Percentiles rank a stretch among this genome's conserved stretches.
These are phyloP conservation scores for Rhinopomastus cyanomelas DNA, from an alignment of 2,113 vertebrate species.

Conservation along the genomic window DNA sequence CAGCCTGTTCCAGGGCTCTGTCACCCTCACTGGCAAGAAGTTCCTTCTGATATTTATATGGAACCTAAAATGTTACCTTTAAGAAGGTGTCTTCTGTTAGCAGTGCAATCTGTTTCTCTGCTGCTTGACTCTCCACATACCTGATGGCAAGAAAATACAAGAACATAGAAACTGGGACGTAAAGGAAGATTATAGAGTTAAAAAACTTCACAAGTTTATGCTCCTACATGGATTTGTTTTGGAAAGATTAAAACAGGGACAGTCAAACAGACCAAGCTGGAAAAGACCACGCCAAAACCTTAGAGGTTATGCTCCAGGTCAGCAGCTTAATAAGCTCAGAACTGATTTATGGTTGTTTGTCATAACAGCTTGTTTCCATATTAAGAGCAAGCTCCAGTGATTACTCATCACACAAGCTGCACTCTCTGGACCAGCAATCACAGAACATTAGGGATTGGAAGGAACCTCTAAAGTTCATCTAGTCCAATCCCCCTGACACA, in stretches of 20 bases:
- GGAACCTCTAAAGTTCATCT: too few relatives aligned
- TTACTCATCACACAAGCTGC: neutral
- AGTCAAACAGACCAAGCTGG: neutral
- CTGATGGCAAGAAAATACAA: constrained; percentile 67
- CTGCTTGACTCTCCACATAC: constrained; percentile 84
- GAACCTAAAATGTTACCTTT: constrained; percentile 87
- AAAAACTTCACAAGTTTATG: neutral
- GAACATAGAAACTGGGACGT: neutral
- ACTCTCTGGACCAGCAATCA: neutral
- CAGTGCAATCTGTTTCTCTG: constrained; percentile 81
- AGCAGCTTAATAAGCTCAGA: neutral
- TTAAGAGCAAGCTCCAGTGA: neutral
- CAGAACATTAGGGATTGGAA: too few relatives aligned
- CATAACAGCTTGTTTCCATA: neutral
- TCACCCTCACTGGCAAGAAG: too few relatives aligned
- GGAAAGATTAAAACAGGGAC: neutral
- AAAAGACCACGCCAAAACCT: neutral
- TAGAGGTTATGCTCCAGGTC: neutral
- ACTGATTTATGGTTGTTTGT: neutral
- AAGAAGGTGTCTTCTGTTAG: constrained; percentile 81
- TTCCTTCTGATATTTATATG: too few relatives aligned
- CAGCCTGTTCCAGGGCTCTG: too few relatives aligned
- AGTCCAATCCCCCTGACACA: too few relatives aligned
- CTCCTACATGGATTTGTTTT: neutral
- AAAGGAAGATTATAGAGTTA: neutral